phyloP scores from a whole-genome alignment of 2,888 invertebrate genomes.

The Linnaemya tessellans region DNA sequence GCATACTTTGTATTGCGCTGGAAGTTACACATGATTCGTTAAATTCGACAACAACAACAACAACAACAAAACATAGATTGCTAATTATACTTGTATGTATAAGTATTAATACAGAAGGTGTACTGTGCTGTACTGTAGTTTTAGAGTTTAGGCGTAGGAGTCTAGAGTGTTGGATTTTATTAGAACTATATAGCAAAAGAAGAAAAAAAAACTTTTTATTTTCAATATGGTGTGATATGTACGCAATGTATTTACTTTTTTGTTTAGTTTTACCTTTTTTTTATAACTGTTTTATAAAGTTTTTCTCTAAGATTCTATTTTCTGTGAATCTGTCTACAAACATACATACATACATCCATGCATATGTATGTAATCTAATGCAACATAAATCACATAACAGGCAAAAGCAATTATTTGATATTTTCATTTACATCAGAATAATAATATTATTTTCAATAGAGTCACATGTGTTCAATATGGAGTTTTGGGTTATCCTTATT shows the following conservation, averaged over 20 bases:
- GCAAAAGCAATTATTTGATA: slow-evolving; percentile 61
- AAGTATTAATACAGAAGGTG: slow-evolving; percentile 25
- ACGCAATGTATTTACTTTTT: slow-evolving; percentile 64
- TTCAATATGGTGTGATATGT: slow-evolving; percentile 71
- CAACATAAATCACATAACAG: slow-evolving; percentile 34
- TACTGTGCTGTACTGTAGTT: slow-evolving; percentile 43
- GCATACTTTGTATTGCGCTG: slow-evolving; percentile 93
- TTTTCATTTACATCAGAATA: slow-evolving; percentile 28
- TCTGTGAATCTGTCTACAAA: slow-evolving; percentile 35
- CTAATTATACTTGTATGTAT: slow-evolving; percentile 32
- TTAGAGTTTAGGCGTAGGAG: slow-evolving; percentile 64
- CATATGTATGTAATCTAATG: background rate
- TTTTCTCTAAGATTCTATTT: slow-evolving; percentile 51
- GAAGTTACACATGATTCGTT: slow-evolving; percentile 86
- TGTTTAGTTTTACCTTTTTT: slow-evolving; percentile 27
- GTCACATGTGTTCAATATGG: background rate
- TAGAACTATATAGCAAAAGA: slow-evolving; percentile 52
- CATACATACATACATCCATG: background rate
- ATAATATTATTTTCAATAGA: background rate
- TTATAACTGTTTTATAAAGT: slow-evolving; percentile 25
- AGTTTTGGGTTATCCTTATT: background rate
- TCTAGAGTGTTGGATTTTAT: slow-evolving; percentile 64
- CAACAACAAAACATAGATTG: no score
- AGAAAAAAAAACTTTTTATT: slow-evolving; percentile 54
- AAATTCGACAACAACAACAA: slow-evolving; percentile 70